Conservation (phyloP, 2,797 vertebrate genomes). For the Dicrostonyx torquatus region DNA sequence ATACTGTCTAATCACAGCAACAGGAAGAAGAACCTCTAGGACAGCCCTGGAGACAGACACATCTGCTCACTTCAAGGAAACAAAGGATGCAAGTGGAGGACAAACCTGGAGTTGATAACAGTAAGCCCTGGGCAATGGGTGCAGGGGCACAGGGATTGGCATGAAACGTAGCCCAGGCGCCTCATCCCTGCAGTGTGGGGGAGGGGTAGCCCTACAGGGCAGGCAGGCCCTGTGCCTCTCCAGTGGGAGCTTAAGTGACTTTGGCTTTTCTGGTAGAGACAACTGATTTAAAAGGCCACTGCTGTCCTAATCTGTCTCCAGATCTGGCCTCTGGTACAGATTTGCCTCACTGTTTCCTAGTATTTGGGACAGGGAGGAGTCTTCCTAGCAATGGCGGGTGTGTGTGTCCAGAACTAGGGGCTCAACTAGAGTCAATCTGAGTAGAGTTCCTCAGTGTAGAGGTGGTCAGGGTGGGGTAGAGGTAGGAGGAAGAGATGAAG, state of each 20-base stretch:
- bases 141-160: no score
- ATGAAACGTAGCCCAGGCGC: accelerated
- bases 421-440: accelerated
- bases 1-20: not conserved
- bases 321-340: not conserved
- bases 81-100: accelerated
- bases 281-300: not conserved
- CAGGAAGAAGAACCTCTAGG: not conserved
- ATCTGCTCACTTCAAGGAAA: accelerated
- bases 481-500: not conserved
- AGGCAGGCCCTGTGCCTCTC: accelerated
- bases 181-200: accelerated
- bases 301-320: not conserved
- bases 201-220: no score
- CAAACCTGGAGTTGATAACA: no score
- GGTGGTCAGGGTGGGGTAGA: no score
- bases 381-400: accelerated
- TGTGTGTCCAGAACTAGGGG: not conserved
- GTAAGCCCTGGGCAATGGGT: not conserved
- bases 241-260: accelerated
- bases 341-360: not conserved
- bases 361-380: not conserved
- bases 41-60: not conserved
- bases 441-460: not conserved
- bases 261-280: not conserved